phyloP scores from a whole-genome alignment of 2,888 invertebrate species.

The Zootermopsis nevadensis region DNA sequence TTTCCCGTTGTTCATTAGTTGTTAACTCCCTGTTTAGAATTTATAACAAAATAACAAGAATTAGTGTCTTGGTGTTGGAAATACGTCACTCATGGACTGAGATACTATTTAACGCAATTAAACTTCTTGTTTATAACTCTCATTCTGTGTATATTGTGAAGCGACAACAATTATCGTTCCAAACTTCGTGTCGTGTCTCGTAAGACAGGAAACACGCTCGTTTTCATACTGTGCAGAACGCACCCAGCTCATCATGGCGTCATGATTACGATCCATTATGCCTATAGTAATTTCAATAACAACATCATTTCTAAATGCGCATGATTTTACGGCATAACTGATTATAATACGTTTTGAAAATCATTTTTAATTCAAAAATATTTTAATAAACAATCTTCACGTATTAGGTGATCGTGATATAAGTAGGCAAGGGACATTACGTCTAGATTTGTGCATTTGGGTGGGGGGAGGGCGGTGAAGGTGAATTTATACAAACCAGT shows the following conservation, averaged over 20 bases:
- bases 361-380: neutral
- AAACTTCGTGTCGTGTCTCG: neutral
- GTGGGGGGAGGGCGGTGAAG: neutral
- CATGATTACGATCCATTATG: neutral
- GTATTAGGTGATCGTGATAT: neutral
- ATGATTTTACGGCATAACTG: neutral
- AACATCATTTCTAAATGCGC: neutral
- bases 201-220: neutral
- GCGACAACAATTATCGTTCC: neutral
- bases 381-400: neutral
- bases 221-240: neutral
- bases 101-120: neutral
- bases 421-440: neutral
- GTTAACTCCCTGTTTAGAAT: too few relatives aligned
- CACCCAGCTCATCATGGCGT: conserved; percentile 16
- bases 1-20: too few relatives aligned
- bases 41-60: too few relatives aligned
- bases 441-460: neutral
- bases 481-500: too few relatives aligned
- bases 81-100: neutral
- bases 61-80: too few relatives aligned
- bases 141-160: neutral
- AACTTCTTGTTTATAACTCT: neutral
- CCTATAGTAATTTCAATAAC: neutral
- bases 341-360: neutral